These are phyloP conservation scores for Lateolabrax maculatus DNA, from an alignment of 2,797 vertebrate species.

Conservation along the genomic window DNA sequence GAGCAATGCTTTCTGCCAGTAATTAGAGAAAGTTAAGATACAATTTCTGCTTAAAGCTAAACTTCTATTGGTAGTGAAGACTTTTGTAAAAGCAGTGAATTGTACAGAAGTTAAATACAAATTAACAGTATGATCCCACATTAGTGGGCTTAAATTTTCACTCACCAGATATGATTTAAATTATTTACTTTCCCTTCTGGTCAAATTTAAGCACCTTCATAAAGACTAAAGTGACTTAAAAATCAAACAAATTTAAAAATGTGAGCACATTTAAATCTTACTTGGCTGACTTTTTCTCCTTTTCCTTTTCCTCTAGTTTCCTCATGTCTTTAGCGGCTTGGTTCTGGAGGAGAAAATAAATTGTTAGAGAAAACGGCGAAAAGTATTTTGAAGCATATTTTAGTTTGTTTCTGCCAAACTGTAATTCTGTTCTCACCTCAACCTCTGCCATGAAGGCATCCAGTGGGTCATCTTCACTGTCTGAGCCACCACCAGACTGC, in stretches of 20 bases:
- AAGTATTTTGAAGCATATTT: not conserved
- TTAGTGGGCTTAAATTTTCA: slow-evolving; percentile 8
- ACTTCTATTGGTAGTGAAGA: not conserved
- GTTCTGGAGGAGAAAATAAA: slow-evolving; percentile 81
- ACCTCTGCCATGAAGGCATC: slow-evolving; percentile 99
- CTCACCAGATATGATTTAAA: slow-evolving; percentile 8
- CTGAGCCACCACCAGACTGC: slow-evolving; percentile 91
- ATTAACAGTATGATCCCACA: not conserved
- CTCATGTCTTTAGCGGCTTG: slow-evolving; percentile 99
- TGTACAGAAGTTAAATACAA: slow-evolving; percentile 7
- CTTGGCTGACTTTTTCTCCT: slow-evolving; percentile 95
- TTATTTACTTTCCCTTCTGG: not conserved
- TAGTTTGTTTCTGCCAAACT: not conserved
- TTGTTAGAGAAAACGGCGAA: not conserved
- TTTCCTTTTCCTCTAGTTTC: slow-evolving; percentile 97
- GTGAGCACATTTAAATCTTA: slow-evolving; percentile 83
- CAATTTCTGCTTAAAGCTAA: not conserved
- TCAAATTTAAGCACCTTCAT: slow-evolving; percentile 16
- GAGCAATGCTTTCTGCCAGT: slow-evolving; percentile 13
- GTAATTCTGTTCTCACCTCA: slow-evolving; percentile 86
- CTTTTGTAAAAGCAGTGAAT: slow-evolving; percentile 2
- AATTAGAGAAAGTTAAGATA: not conserved
- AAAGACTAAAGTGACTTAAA: slow-evolving; percentile 9
- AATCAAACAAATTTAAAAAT: slow-evolving; percentile 14
- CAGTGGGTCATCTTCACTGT: slow-evolving; percentile 97